Evolutionary conservation across 2,113 vertebrate species (phyloP).

Genomic region (Nothobranchius kuhntae): DNA sequence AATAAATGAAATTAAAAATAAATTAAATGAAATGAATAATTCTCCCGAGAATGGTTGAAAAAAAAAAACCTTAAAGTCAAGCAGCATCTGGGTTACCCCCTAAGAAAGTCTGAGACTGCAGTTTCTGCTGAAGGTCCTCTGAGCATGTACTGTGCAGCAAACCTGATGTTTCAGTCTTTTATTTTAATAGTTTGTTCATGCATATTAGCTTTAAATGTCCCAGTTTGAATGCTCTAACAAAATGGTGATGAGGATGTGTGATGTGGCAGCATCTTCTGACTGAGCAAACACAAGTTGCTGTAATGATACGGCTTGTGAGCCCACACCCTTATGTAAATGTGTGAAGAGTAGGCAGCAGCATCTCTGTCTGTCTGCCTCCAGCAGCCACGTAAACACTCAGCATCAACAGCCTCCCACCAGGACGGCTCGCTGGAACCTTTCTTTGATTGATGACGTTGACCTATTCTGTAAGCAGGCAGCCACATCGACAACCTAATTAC

Average conservation of each 20-base stretch:
- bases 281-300: conserved; percentile 24
- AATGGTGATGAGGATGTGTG: no score
- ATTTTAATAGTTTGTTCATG: no score
- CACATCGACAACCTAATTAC: conserved; percentile 60
- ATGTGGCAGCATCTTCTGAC: not conserved
- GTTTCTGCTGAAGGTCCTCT: not conserved
- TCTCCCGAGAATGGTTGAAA: not conserved
- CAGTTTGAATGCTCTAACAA: no score
- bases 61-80: not conserved
- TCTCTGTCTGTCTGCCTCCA: conserved; percentile 15
- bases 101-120: not conserved
- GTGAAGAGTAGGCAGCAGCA: conserved; percentile 29
- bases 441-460: conserved; percentile 61
- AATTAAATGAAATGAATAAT: not conserved
- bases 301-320: conserved; percentile 28
- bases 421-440: conserved; percentile 25
- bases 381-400: conserved; percentile 17
- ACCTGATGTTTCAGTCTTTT: no score
- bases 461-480: conserved; percentile 52
- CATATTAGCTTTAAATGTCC: no score
- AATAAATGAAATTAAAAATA: no score
- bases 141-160: not conserved
- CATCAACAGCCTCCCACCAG: conserved; percentile 23
- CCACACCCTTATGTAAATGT: conserved; percentile 30
- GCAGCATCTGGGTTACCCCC: not conserved